Evolutionary conservation across 2,113 vertebrate genomes (phyloP), one percentile per base, ranked within the genome.

Genomic region (rat (Rattus norvegicus)): DNA sequence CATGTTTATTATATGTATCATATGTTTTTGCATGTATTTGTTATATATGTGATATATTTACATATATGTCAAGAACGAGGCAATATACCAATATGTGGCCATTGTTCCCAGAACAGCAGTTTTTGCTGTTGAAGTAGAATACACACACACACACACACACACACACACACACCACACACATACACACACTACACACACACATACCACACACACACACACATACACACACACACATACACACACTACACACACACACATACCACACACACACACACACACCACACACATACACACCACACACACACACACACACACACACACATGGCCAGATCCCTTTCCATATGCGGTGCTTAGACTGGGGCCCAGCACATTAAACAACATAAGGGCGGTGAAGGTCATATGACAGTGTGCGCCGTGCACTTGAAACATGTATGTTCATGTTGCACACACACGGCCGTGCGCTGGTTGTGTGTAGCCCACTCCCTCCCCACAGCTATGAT

Each of bases 321-420:
- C 26, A 1, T 56, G 17, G 12, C 54, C 56, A 20, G 8, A 22
- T 61, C 86, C 56, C 63, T 22, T 28, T 54, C 39, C n/a, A 0
- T 12, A 36, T 54, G 28, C 20, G 28, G 26, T 56, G 33, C 33
- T 39, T 93, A 13, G 52, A 72, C 8, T 3, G 36, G 36, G 14
- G 9, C 47, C 10, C 30, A 14, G 13, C 8, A 7, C 16, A 30
- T 49, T 39, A 63, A 80, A 61, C 28, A 36, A 49, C 10, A 13
- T 28, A 24, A 33, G 13, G 0, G 39, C 19, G 26, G 3, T 24
- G 39, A 22, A 61, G 56, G 7, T 17, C 4, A 16, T 0, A 5
- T 4, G n/a, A 13, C 13, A 7, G 2, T 69, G 52, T 14, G 13
- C 47, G 33, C 0, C 67, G 1, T 4, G 0, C 2, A 13, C 47